Evolutionary conservation across 1,140 invertebrate genomes (phyloP), one percentile per base, ranked within the genome.

Genomic region (Orius insidiosus): DNA sequence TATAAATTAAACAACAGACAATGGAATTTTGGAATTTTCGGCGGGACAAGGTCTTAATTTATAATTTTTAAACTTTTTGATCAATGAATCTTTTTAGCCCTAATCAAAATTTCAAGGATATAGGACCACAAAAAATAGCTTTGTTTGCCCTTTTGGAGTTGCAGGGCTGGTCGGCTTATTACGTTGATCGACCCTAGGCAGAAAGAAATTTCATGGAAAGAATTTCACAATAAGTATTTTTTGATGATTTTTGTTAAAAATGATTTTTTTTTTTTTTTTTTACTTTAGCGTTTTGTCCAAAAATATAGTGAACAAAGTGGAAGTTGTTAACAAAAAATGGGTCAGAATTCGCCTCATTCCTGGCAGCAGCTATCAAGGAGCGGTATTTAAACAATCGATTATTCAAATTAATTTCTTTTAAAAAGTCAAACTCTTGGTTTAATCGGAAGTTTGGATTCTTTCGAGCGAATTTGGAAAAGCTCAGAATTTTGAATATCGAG

Each of bases 301-400:
- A 63, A 85, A 87, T 47, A 61, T 77, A 15, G 90, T 98, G n/a
- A 89, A 96, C 54, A 89, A 88, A 66, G 67, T 98, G 52, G 94
- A 97, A 76, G 94, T 98, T 46, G 82, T 98, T 6, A 97, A 98
- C 67, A 98, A 98, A 63, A 94, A 95, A 67, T 98, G 90, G 90
- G 94, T 98, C 0, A 68, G 88, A 56, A 80, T 98, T 2, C 75
- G 72, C 56, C 64, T 94, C 39, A 59, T 74, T 48, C 74, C 85
- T 38, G 87, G 83, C 5, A 72, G 75, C 59, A 63, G 71, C 38
- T 64, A 78, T 40, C 77, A 85, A 57, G 70, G 69, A 49, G 62
- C 61, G 34, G 75, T 77, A 63, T 24, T 24, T 24, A 24, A 24
- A 24, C 24, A 4, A 24, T 4, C n/a, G n/a, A n/a, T n/a, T n/a